Base-by-base conservation (phyloP, 1,140 invertebrate genomes). In the Ceratosolen fusciceps region DNA sequence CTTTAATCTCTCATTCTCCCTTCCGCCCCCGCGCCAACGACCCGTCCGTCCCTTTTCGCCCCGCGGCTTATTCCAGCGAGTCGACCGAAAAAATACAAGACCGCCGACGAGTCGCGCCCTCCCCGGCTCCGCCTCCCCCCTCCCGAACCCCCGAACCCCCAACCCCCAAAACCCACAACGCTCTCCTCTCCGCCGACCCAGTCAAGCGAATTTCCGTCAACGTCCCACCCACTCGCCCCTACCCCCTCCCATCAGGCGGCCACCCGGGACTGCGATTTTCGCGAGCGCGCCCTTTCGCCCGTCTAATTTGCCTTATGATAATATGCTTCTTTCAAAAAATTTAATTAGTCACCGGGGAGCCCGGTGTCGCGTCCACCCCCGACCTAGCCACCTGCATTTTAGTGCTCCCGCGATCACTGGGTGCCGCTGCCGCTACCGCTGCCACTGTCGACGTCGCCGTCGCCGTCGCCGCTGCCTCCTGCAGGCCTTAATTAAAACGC, bases 321-420 rank as follows among this genome's bases (percentile, higher is more conserved):
- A 62, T 62, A 37, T 65, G 71, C 56, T 29, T 56, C 72, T 78
- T 78, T 62, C 26, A n/a, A 73, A 47, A 72, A 78, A 62, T 78
- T 62, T 72, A 78, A 78, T 78, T 72, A 78, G 76, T 49, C 10
- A 26, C 77, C 24, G 43, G 37, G 1, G 16, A 52, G 19, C 10
- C 58, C 16, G 19, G n/a, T n/a, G n/a, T 19, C 54, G 26, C 9
- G 39, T 34, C 31, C 60, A n/a, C 21, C n/a, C n/a, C n/a, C n/a
- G n/a, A n/a, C n/a, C n/a, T n/a, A n/a, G n/a, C n/a, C 4, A n/a
- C 31, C 29, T 37, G 31, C 10, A 37, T 37, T 65, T 65, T n/a
- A 1, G 58, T 26, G 14, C 31, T 34, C 1, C 29, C 29, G 29
- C 29, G 58, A 31, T 21, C 12, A 43, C n/a, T n/a, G n/a, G n/a